Evolutionary conservation across 2,888 invertebrate genomes (phyloP).

Genomic region (Tuta absoluta): DNA sequence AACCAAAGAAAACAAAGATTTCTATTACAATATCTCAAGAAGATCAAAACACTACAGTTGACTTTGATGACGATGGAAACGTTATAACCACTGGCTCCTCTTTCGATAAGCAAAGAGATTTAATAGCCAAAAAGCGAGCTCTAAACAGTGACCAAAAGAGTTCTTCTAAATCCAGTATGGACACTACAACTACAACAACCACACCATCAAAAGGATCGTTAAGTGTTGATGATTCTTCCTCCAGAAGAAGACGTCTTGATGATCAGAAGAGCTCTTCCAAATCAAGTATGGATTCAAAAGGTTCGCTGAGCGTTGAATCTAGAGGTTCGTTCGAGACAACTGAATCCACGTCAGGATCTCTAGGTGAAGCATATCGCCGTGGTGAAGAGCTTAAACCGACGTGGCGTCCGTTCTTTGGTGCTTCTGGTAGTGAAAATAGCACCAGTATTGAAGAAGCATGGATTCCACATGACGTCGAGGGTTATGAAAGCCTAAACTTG

Average conservation of each 20-base stretch:
- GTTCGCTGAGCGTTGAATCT: slow-evolving; percentile 85
- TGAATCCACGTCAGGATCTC: slow-evolving; percentile 87
- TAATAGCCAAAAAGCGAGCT: slow-evolving; percentile 64
- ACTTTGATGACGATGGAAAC: slow-evolving; percentile 77
- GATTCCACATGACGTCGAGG: slow-evolving; percentile 88
- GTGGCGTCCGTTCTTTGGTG: slow-evolving; percentile 91
- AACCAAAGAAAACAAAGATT: slow-evolving; percentile 76
- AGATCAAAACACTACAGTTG: slow-evolving; percentile 77
- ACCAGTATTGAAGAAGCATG: slow-evolving; percentile 93
- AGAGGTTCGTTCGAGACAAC: slow-evolving; percentile 86
- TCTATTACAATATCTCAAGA: slow-evolving; percentile 80
- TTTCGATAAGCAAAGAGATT: slow-evolving; percentile 58
- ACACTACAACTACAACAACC: slow-evolving; percentile 74
- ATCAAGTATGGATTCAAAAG: slow-evolving; percentile 83
- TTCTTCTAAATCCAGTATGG: slow-evolving; percentile 83
- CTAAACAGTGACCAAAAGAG: slow-evolving; percentile 71
- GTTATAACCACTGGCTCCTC: slow-evolving; percentile 71
- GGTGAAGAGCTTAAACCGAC: slow-evolving; percentile 89
- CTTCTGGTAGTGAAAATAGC: slow-evolving; percentile 88
- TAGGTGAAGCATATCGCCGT: slow-evolving; percentile 85
- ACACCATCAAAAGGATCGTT: slow-evolving; percentile 73
- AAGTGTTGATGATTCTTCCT: slow-evolving; percentile 77
- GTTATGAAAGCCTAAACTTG: slow-evolving; percentile 79
- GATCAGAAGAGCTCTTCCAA: slow-evolving; percentile 82
- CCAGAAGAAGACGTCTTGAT: slow-evolving; percentile 69